Conservation (phyloP, 2,113 vertebrate species). For the Laticauda laticaudata region DNA sequence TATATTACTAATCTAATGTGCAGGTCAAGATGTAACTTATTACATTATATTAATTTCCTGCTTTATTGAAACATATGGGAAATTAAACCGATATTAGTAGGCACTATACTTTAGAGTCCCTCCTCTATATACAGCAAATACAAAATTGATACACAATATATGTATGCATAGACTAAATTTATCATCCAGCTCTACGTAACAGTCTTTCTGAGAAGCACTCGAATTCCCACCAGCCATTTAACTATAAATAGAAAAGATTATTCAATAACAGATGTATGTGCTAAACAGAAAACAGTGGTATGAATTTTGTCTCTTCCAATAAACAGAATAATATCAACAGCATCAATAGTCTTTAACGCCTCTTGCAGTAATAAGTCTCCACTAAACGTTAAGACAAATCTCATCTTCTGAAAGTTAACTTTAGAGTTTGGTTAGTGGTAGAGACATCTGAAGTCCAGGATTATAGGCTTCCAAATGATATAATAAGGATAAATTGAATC, state of each 20-base stretch:
- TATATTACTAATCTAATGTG: neutral
- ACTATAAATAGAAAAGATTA: neutral
- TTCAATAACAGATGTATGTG: neutral
- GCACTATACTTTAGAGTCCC: neutral
- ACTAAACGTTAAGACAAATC: neutral
- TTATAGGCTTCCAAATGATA: neutral
- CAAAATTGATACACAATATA: neutral
- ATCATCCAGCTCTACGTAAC: neutral
- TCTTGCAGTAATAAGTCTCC: neutral
- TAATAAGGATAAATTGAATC: neutral
- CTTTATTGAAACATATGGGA: neutral
- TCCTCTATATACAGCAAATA: neutral
- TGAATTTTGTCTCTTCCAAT: neutral
- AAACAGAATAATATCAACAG: neutral
- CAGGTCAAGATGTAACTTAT: neutral
- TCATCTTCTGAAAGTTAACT: slow-evolving; percentile 1
- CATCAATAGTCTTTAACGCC: neutral
- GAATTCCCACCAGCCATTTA: neutral
- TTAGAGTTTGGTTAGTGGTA: too few species aligned
- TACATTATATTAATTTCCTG: neutral
- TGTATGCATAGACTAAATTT: neutral
- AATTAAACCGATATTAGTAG: neutral
- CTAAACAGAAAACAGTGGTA: neutral
- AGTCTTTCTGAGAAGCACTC: neutral
- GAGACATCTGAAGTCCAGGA: neutral